A percentile compares a stretch with the other conserved stretches of the same genome.
phyloP scores from a whole-genome alignment of 2,113 vertebrate genomes.

The Scolopax mira region DNA sequence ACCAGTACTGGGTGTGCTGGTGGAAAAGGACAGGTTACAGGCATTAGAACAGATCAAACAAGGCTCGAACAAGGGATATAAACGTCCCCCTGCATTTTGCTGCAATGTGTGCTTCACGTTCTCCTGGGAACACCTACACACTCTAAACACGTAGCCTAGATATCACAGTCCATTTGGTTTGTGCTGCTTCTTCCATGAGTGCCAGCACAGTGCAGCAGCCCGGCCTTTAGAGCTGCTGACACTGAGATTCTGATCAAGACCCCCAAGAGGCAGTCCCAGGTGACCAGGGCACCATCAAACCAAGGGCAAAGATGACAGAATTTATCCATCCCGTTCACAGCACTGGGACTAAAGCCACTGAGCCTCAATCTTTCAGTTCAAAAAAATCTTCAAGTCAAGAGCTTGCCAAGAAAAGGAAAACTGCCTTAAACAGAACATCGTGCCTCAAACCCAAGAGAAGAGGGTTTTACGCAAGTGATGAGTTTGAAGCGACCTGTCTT shows the following conservation, averaged over 20 bases:
- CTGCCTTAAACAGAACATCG: neutral
- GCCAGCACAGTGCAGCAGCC: neutral
- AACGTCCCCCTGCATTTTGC: neutral
- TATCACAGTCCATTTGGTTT: neutral
- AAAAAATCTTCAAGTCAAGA: neutral
- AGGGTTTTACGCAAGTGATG: neutral
- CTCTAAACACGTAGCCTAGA: neutral
- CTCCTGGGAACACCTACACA: neutral
- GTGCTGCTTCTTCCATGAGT: neutral
- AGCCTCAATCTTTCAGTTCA: neutral
- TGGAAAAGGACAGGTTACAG: neutral
- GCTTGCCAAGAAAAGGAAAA: neutral
- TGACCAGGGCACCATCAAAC: neutral
- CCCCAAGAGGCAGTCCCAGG: neutral
- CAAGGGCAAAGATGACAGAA: neutral
- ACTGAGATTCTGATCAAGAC: neutral
- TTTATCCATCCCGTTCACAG: neutral
- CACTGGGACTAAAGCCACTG: neutral
- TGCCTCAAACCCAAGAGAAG: neutral
- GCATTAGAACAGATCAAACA: neutral
- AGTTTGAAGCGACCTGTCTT: slow-evolving; percentile 10
- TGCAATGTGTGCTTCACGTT: neutral
- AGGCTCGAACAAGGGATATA: neutral
- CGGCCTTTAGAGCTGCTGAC: neutral
- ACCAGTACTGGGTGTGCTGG: neutral